phyloP scores from a whole-genome alignment of 2,888 invertebrate genomes.

The Dasysyrphus albostriatus region DNA sequence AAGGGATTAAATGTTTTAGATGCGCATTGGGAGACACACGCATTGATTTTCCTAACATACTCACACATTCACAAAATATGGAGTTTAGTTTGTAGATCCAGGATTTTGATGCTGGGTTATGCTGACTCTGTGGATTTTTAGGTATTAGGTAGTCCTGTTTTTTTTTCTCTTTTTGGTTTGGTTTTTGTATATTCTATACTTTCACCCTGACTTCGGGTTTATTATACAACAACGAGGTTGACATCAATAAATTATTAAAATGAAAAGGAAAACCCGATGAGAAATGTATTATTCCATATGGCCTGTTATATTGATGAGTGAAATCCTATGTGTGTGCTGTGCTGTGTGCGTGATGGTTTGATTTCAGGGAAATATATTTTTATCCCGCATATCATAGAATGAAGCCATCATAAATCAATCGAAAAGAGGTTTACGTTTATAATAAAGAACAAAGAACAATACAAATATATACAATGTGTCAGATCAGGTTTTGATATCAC shows the following conservation, averaged over 20 bases:
- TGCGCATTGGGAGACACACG: slow-evolving; percentile 70
- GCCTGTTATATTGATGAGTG: slow-evolving; percentile 35
- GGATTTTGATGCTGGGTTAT: slow-evolving; percentile 28
- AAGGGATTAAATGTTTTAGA: slow-evolving; percentile 72
- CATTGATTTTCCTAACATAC: slow-evolving; percentile 53
- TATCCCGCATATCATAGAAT: slow-evolving; percentile 57
- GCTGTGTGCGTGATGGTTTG: slow-evolving; percentile 34
- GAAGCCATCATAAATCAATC: slow-evolving; percentile 70
- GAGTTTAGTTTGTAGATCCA: slow-evolving; percentile 2
- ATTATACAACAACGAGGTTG: slow-evolving; percentile 65
- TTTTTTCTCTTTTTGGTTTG: no score
- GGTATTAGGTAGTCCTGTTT: slow-evolving; percentile 23
- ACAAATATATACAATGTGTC: not conserved
- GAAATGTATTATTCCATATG: slow-evolving; percentile 61
- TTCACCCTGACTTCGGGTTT: slow-evolving; percentile 55
- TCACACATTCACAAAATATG: not conserved
- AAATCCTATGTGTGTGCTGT: not conserved
- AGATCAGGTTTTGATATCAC: slow-evolving; percentile 32
- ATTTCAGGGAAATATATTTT: slow-evolving; percentile 46
- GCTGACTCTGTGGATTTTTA: slow-evolving; percentile 68
- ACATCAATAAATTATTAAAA: slow-evolving; percentile 75
- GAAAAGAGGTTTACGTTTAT: slow-evolving; percentile 54
- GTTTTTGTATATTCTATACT: not conserved
- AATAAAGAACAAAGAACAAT: slow-evolving; percentile 20
- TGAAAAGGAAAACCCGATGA: slow-evolving; percentile 61